Evolutionary conservation across 2,888 invertebrate genomes (phyloP).

Genomic region (Microctonus aethiopoides): DNA sequence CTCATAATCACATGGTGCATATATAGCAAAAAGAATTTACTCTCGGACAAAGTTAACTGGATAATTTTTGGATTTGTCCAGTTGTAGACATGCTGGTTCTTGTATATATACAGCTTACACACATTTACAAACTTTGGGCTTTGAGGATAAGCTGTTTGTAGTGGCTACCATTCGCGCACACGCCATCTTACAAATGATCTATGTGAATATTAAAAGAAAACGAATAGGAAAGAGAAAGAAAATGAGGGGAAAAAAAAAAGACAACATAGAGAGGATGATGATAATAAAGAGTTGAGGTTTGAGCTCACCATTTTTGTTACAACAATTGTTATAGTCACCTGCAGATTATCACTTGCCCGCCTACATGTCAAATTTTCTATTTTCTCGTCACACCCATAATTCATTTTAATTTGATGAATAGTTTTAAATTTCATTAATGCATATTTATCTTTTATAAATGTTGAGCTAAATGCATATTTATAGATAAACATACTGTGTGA

Average conservation of each 20-base stretch:
- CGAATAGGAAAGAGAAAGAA: too few relatives aligned
- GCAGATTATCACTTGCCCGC: slow-evolving; percentile 64
- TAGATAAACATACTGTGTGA: background rate
- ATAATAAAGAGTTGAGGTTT: slow-evolving; percentile 2
- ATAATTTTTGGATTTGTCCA: slow-evolving; percentile 57
- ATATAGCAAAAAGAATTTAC: slow-evolving; percentile 28
- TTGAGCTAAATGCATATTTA: background rate
- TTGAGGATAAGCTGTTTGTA: slow-evolving; percentile 49
- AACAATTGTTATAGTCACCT: slow-evolving; percentile 59
- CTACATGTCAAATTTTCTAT: slow-evolving; percentile 38
- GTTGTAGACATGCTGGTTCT: slow-evolving; percentile 45
- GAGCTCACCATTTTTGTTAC: slow-evolving; percentile 33
- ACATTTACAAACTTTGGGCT: slow-evolving; percentile 60
- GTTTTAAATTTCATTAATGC: background rate
- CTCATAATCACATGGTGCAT: slow-evolving; percentile 1
- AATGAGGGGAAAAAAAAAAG: background rate
- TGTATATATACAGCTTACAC: slow-evolving; percentile 41
- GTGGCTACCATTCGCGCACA: slow-evolving; percentile 21
- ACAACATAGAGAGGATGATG: background rate
- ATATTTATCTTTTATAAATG: background rate
- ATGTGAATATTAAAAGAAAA: background rate
- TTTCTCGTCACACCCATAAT: background rate
- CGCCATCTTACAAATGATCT: slow-evolving; percentile 5
- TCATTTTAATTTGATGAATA: background rate
- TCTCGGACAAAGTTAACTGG: slow-evolving; percentile 57